Percentiles rank a stretch among this genome's conserved stretches.
Evolutionary conservation across 2,888 invertebrate genomes (phyloP).

Genomic region (Nomada fucata): DNA sequence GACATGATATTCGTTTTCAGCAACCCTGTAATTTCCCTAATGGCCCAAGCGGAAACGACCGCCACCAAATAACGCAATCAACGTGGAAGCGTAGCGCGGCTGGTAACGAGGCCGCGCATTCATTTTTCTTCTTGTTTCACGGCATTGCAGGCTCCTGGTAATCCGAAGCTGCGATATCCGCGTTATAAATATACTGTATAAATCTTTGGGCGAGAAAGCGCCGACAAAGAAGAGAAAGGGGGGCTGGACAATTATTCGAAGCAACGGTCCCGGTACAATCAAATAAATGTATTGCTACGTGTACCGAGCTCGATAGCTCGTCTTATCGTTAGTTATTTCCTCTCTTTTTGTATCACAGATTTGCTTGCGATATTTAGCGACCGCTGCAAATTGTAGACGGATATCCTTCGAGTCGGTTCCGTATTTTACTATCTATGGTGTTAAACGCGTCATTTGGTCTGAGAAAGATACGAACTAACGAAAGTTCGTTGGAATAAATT

Average conservation of each 20-base stretch:
- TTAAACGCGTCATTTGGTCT: conserved; percentile 50
- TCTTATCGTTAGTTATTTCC: too few relatives aligned
- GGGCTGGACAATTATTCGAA: background rate
- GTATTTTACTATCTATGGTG: conserved; percentile 37
- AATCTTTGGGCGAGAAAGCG: conserved; percentile 34
- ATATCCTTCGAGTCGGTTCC: background rate
- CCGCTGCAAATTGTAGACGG: background rate
- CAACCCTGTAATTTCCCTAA: conserved; percentile 47
- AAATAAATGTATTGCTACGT: background rate
- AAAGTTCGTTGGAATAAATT: too few relatives aligned
- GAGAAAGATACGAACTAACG: too few relatives aligned
- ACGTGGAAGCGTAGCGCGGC: conserved; percentile 21
- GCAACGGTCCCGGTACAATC: background rate
- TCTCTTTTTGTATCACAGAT: too few relatives aligned
- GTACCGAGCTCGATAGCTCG: background rate
- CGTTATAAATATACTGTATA: conserved; percentile 37
- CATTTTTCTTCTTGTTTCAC: conserved; percentile 2
- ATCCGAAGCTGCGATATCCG: conserved; percentile 48
- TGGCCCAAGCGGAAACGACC: conserved; percentile 38
- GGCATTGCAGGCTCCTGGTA: conserved; percentile 31
- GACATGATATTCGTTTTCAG: conserved; percentile 13
- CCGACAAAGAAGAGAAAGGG: background rate
- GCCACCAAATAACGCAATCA: conserved; percentile 51
- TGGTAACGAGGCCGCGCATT: conserved; percentile 45
- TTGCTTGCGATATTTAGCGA: background rate